A percentile compares a stretch with the other conserved stretches of the same genome.
Conservation (phyloP, 2,113 vertebrate genomes). For the Daphoenositta chrysoptera region DNA sequence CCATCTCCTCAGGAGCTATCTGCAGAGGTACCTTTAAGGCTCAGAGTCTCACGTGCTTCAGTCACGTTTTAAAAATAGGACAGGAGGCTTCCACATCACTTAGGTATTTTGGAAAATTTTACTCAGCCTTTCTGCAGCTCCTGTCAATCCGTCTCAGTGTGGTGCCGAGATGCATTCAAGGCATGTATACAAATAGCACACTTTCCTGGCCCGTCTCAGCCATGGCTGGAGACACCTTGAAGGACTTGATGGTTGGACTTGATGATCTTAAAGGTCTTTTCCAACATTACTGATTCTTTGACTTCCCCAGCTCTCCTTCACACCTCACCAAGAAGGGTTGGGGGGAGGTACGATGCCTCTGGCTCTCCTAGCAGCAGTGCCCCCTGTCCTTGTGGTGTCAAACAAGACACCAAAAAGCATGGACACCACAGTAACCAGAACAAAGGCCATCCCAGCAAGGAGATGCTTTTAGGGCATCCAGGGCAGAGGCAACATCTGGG, state of each 20-base stretch:
- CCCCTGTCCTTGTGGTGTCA: rapidly evolving
- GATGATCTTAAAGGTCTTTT: not conserved
- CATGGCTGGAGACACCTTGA: not conserved
- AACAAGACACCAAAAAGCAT: not conserved
- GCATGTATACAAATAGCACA: not conserved
- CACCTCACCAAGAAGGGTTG: not conserved
- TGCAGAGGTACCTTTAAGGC: constrained; percentile 48
- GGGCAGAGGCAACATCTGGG: rapidly evolving
- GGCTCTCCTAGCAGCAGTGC: not conserved
- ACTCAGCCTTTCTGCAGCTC: constrained; percentile 55
- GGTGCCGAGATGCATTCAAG: not conserved
- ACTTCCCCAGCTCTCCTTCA: not conserved
- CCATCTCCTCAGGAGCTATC: not conserved
- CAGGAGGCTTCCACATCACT: constrained; percentile 36
- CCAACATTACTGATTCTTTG: not conserved
- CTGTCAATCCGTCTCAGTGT: constrained; percentile 30
- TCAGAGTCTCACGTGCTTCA: not conserved
- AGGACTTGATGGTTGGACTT: not conserved
- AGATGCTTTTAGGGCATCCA: not conserved
- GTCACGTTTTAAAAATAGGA: constrained; percentile 61
- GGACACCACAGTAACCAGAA: not conserved
- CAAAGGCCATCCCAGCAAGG: not conserved
- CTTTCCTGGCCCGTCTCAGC: not conserved
- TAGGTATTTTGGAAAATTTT: constrained; percentile 65
- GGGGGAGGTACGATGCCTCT: rapidly evolving